phyloP scores from a whole-genome alignment of 2,797 vertebrate species.

The Prionace glauca region DNA sequence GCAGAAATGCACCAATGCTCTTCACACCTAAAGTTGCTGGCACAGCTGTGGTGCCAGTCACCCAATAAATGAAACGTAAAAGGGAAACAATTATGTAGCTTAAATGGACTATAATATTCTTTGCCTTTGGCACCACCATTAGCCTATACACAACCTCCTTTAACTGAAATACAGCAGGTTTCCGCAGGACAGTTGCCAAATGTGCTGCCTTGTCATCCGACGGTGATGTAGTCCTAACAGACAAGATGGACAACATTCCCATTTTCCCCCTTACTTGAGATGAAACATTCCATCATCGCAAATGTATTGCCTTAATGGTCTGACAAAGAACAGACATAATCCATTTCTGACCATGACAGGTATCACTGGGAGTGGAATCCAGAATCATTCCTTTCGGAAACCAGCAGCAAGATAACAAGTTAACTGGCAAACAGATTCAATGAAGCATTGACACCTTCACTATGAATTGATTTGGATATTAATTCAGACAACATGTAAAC shows the following conservation, averaged over 20 bases:
- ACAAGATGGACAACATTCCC: background rate
- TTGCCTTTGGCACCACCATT: background rate
- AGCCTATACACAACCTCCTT: background rate
- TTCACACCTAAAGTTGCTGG: background rate
- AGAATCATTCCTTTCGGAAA: background rate
- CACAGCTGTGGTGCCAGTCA: background rate
- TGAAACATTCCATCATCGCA: background rate
- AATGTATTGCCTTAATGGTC: background rate
- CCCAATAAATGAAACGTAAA: constrained; percentile 6
- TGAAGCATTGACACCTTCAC: background rate
- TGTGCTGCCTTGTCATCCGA: background rate
- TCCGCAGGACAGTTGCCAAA: background rate
- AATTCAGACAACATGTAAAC: background rate
- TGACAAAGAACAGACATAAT: background rate
- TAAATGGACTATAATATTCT: background rate
- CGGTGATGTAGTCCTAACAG: background rate
- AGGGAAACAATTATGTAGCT: background rate
- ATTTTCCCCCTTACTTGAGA: background rate
- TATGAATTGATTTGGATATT: background rate
- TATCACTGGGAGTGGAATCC: background rate
- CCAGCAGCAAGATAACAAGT: background rate
- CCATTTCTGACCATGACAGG: background rate
- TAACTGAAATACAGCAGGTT: background rate
- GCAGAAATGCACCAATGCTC: background rate
- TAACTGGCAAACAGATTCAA: background rate